Evolutionary conservation across 2,113 vertebrate species (phyloP).

Genomic region (Euleptes europaea): DNA sequence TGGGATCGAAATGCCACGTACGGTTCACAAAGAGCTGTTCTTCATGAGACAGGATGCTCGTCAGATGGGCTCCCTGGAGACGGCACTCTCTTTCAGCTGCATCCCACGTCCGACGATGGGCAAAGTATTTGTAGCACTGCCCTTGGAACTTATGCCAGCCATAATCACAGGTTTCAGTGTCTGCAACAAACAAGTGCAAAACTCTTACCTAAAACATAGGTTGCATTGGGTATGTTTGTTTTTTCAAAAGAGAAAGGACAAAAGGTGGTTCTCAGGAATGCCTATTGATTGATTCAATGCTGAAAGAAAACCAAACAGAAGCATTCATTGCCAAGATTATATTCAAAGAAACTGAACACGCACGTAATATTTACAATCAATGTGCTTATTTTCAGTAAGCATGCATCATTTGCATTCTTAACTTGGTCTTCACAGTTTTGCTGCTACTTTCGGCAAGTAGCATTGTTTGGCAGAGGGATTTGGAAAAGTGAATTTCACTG

Average conservation of each 20-base stretch:
- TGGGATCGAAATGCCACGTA: constrained; percentile 68
- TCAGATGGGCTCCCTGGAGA: constrained; percentile 90
- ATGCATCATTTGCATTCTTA: not conserved
- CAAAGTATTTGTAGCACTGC: constrained; percentile 95
- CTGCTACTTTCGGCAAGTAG: not conserved
- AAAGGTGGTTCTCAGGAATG: not conserved
- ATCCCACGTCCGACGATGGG: constrained; percentile 91
- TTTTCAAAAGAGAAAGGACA: not conserved
- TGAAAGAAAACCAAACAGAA: not conserved
- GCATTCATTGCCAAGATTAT: not conserved
- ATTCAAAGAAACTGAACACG: not conserved
- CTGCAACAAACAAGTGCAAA: constrained; percentile 66
- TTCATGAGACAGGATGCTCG: constrained; percentile 89
- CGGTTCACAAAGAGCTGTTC: constrained; percentile 95
- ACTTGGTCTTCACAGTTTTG: not conserved
- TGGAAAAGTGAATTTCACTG: not conserved
- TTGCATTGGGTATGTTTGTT: not conserved
- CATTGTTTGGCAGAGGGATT: not conserved
- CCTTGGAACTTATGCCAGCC: constrained; percentile 99
- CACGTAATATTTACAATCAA: not conserved
- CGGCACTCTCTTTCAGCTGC: constrained; percentile 95
- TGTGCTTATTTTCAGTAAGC: not conserved
- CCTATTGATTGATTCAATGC: not conserved
- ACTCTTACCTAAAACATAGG: not conserved
- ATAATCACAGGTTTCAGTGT: constrained; percentile 91